Evolutionary conservation across 1,140 invertebrate genomes (phyloP).

Genomic region (Telenomus remus): DNA sequence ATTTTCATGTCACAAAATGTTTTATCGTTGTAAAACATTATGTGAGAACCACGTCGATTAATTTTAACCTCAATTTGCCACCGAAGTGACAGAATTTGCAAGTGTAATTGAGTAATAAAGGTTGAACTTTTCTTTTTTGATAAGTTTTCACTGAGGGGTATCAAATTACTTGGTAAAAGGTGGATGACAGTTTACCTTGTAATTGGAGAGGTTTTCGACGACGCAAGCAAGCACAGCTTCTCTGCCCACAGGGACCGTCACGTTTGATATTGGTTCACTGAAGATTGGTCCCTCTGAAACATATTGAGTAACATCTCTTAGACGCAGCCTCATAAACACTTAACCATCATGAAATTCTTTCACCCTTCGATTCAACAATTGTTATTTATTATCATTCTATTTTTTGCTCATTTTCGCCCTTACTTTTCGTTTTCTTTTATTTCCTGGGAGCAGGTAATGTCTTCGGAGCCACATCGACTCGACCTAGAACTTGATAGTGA

Average conservation of each 20-base stretch:
- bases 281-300: slow-evolving; percentile 83
- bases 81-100: slow-evolving; percentile 49
- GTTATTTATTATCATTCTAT: background rate
- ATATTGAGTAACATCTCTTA: slow-evolving; percentile 61
- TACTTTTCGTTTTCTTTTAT: slow-evolving; percentile 1
- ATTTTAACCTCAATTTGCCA: slow-evolving; percentile 47
- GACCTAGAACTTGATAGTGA: slow-evolving; percentile 11
- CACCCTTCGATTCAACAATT: slow-evolving; percentile 1
- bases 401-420: background rate
- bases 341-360: slow-evolving; percentile 8
- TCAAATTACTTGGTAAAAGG: slow-evolving; percentile 55
- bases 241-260: slow-evolving; percentile 87
- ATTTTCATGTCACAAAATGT: too few species aligned
- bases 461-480: background rate
- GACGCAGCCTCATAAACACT: slow-evolving; percentile 44
- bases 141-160: slow-evolving; percentile 55
- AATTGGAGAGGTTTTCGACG: slow-evolving; percentile 88
- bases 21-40: slow-evolving; percentile 16
- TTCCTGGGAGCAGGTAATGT: too few species aligned
- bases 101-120: slow-evolving; percentile 58
- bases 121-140: slow-evolving; percentile 56
- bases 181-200: slow-evolving; percentile 83
- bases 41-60: slow-evolving; percentile 6
- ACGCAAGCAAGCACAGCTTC: slow-evolving; percentile 89
- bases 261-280: slow-evolving; percentile 87